phyloP scores from a whole-genome alignment of 2,797 vertebrate genomes.

The Hylomyscus alleni region DNA sequence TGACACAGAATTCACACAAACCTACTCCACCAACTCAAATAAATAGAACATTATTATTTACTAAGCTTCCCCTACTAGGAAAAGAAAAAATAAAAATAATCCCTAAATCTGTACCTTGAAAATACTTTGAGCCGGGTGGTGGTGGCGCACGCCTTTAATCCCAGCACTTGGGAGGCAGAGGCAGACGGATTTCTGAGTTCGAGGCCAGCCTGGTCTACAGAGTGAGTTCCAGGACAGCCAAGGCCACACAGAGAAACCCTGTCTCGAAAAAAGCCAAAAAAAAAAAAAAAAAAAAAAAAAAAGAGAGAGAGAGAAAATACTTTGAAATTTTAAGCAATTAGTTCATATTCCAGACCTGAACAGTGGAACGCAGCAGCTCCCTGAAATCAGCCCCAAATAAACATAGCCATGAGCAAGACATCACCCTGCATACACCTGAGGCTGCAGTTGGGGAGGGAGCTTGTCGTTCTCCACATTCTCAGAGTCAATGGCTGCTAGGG shows the following conservation, averaged over 20 bases:
- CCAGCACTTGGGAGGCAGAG: too few species aligned
- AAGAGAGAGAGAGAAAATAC: too few species aligned
- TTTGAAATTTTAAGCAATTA: slow-evolving; percentile 78
- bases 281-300: too few species aligned
- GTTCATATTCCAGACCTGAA: slow-evolving; percentile 71
- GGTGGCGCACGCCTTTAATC: too few species aligned
- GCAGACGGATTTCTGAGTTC: too few species aligned
- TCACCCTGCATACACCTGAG: slow-evolving; percentile 96
- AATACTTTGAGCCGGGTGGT: slow-evolving; percentile 85
- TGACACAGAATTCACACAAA: slow-evolving; percentile 84
- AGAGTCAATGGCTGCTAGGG: slow-evolving; percentile 93
- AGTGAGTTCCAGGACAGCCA: too few species aligned
- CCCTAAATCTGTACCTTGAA: slow-evolving; percentile 85
- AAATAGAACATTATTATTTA: slow-evolving; percentile 87
- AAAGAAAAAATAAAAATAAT: slow-evolving; percentile 58
- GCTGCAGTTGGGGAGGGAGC: slow-evolving; percentile 94
- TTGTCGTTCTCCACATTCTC: slow-evolving; percentile 95
- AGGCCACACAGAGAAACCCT: too few species aligned
- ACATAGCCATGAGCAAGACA: neutral
- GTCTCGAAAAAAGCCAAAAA: too few species aligned
- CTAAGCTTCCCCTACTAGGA: slow-evolving; percentile 64
- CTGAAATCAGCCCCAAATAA: slow-evolving; percentile 67
- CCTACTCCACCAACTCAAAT: slow-evolving; percentile 86
- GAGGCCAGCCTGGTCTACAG: too few species aligned
- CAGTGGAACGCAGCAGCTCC: slow-evolving; percentile 59